A percentile compares a stretch with the other conserved stretches of the same genome.
Evolutionary conservation across 2,113 vertebrate species (phyloP).

Genomic region (Addax nasomaculatus): DNA sequence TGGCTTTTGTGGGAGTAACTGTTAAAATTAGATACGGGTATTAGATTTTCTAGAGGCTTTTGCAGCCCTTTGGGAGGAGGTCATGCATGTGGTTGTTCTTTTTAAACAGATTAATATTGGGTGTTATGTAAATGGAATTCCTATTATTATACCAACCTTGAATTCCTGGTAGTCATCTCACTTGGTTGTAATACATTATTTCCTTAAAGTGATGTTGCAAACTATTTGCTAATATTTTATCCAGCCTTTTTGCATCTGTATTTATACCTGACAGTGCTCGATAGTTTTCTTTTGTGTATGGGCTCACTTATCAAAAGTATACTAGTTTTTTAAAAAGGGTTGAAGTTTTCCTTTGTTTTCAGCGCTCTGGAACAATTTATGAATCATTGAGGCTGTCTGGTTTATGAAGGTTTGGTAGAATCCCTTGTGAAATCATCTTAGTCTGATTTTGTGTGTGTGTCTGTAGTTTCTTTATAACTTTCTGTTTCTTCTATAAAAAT

Average conservation of each 20-base stretch:
- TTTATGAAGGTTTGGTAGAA: background rate
- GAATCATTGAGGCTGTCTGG: background rate
- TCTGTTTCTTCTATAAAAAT: conserved; percentile 17
- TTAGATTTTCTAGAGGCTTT: background rate
- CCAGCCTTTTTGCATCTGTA: background rate
- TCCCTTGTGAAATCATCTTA: background rate
- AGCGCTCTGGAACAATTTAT: background rate
- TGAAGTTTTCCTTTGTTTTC: background rate
- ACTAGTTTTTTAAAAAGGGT: background rate
- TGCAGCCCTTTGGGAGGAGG: background rate
- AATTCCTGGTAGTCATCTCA: background rate
- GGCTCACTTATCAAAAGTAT: background rate
- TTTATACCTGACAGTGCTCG: background rate
- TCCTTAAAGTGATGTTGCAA: background rate
- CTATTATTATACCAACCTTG: background rate
- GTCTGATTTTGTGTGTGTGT: background rate
- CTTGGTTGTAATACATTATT: background rate
- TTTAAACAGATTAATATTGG: background rate
- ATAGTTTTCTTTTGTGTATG: background rate
- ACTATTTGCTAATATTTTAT: background rate
- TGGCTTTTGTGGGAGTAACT: background rate
- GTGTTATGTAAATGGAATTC: background rate
- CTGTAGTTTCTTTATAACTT: background rate
- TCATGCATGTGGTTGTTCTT: background rate
- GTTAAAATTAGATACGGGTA: background rate